Percentiles rank a stretch among this genome's conserved stretches.
These are phyloP conservation scores for Yponomeuta sedellus DNA, from an alignment of 2,888 invertebrate genomes.

Conservation along the genomic window DNA sequence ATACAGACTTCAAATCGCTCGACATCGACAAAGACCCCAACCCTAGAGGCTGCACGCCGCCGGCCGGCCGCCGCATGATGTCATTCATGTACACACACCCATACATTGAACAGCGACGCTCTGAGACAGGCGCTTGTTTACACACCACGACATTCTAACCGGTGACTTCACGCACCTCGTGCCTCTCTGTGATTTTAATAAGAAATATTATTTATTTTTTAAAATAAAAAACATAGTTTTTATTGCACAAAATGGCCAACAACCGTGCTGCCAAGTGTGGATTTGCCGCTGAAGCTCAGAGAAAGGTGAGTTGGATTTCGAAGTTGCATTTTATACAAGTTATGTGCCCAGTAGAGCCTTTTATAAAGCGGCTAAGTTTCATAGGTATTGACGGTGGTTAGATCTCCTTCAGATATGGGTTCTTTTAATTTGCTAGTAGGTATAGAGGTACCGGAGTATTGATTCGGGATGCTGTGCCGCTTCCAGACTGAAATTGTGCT, in stretches of 20 bases:
- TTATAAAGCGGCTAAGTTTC: slow-evolving; percentile 2
- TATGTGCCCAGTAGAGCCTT: neutral
- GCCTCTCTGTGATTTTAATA: slow-evolving; percentile 58
- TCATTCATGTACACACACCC: slow-evolving; percentile 71
- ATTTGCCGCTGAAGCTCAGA: slow-evolving; percentile 96
- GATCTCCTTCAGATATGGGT: neutral
- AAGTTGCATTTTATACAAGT: neutral
- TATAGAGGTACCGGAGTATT: slow-evolving; percentile 34
- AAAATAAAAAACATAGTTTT: slow-evolving; percentile 21
- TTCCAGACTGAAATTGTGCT: slow-evolving; percentile 48
- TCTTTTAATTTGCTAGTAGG: neutral
- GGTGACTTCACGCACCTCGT: slow-evolving; percentile 62
- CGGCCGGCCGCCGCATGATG: slow-evolving; percentile 58
- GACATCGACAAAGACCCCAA: neutral
- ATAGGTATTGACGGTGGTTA: neutral
- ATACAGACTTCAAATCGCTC: neutral
- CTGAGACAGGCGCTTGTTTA: slow-evolving; percentile 59
- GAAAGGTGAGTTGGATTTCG: slow-evolving; percentile 82
- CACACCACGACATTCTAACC: slow-evolving; percentile 41
- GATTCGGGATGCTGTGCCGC: slow-evolving; percentile 62
- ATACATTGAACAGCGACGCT: slow-evolving; percentile 50
- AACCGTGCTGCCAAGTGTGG: slow-evolving; percentile 93
- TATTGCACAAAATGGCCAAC: slow-evolving; percentile 80
- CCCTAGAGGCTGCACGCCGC: slow-evolving; percentile 24
- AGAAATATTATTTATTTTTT: slow-evolving; percentile 39